Base-by-base conservation (phyloP, 2,888 invertebrate species). In the Sympetrum striolatum region DNA sequence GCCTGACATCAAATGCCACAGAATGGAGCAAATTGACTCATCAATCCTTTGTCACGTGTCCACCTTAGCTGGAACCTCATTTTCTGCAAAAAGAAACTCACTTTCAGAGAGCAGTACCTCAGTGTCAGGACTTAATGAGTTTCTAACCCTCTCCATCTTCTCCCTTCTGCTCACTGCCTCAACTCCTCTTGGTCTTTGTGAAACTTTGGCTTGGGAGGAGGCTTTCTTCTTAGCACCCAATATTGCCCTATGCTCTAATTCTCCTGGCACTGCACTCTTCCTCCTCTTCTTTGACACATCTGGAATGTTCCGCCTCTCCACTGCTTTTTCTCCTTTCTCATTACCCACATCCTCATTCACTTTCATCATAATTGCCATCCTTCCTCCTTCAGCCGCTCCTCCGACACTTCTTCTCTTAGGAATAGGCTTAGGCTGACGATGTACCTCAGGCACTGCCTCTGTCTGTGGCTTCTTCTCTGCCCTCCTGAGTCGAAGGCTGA, bases 401-500 rank as follows among this genome's bases (percentile, higher is more conserved):
- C 86, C 86, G 0, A 73, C 73, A 37, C 86, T 86, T 37, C 86
- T 86, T n/a, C 86, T 60, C 31, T 60, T 35, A 10, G 44, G 22
- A 53, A 5, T 37, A 12, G 35, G n/a, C 64, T 86, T 86, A 1
- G 86, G 37, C 39, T 86, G 86, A 8, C 86, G 1, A 31, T 86
- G 60, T 15, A 37, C 60, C n/a, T 86, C 86, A 2, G 25, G 18
- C 1, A 25, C 5, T 37, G 37, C 22, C 2, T 58, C 22, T n/a
- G 80, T 37, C 22, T 22, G 39, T 12, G 82, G 25, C 60, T 86
- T 86, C n/a, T 96, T 96, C 92, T 96, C 96, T 90, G 96, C 96
- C 93, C 96, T 96, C 91, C 96, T 95, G 91, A 98, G 95, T 93
- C 97, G 97, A 90, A 98, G 95, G 93, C 97, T 97, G 94, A 98